Evolutionary conservation across 2,797 vertebrate species (phyloP), one percentile per base, ranked within the genome.

Genomic region (Miopithecus talapoin): DNA sequence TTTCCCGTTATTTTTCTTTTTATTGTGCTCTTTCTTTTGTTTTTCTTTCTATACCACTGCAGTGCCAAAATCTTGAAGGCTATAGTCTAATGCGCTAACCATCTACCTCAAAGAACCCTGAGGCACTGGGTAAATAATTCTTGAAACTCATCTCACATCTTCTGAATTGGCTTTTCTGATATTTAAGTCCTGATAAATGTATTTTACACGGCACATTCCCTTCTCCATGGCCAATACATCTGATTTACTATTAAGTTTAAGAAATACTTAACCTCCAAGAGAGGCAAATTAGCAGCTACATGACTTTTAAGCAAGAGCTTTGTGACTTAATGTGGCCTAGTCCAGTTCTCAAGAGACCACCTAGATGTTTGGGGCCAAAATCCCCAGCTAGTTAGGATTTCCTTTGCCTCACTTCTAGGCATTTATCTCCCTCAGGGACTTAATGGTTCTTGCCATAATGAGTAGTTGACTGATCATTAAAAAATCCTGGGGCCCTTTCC

Each of bases 391-490:
- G 12, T 87, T 90, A 83, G 16, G 16, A 85, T 59, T 89, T 81
- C 30, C 26, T 93, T 87, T 81, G 64, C 50, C 8, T 85, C 57
- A 64, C 16, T 89, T 92, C 84, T 79, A 78, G 19, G 14, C 30
- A 57, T 97, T 90, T 81, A 22, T 91, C 59, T 95, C 80, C 81
- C 68, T 80, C 19, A 9, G 76, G 17, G 61, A 89, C 11, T 97
- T 89, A 91, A 85, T 90, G 70, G 90, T 33, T 88, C 30, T 70
- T 87, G 36, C 41, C 48, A 70, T 88, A 95, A 95, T 78, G 46
- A 94, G 39, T 68, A 85, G 24, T 36, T 97, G 91, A 89, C 93
- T 96, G 75, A 41, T 43, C 84, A 94, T 97, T 91, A 96, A 87
- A 46, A 61, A 85, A 92, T 94, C 57, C 68, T 39, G 33, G 41